Conservation (phyloP, 2,888 invertebrate genomes). For the Myopa tessellatipennis region DNA sequence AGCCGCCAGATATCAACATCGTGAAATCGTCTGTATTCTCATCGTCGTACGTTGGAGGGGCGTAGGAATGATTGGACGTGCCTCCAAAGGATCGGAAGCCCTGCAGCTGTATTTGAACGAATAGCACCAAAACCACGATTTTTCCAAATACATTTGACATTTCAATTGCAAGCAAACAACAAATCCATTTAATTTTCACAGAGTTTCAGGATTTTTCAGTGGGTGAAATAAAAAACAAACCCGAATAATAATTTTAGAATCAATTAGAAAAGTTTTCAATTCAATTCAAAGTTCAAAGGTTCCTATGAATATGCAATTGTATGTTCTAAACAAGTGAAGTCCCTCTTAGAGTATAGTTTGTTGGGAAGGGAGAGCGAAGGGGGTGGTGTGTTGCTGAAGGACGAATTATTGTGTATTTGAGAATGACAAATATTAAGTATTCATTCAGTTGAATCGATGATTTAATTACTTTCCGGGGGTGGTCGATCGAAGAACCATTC, state of each 20-base stretch:
- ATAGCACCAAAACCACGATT: neutral
- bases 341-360: neutral
- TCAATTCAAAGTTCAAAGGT: too few species aligned
- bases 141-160: neutral
- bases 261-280: neutral
- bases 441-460: too few species aligned
- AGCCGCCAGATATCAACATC: slow-evolving; percentile 39
- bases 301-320: too few species aligned
- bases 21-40: slow-evolving; percentile 5
- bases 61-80: neutral
- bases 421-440: too few species aligned
- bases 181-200: too few species aligned
- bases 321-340: neutral
- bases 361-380: too few species aligned
- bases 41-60: neutral
- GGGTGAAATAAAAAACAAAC: too few species aligned
- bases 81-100: neutral
- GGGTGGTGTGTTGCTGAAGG: too few species aligned
- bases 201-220: too few species aligned
- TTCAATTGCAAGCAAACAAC: neutral
- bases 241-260: neutral
- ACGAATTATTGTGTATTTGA: too few species aligned
- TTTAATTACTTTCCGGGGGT: too few species aligned
- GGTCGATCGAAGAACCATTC: neutral
- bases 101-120: neutral